Base-by-base conservation (phyloP, 1,140 invertebrate species). In the Chrysomallon squamiferum region DNA sequence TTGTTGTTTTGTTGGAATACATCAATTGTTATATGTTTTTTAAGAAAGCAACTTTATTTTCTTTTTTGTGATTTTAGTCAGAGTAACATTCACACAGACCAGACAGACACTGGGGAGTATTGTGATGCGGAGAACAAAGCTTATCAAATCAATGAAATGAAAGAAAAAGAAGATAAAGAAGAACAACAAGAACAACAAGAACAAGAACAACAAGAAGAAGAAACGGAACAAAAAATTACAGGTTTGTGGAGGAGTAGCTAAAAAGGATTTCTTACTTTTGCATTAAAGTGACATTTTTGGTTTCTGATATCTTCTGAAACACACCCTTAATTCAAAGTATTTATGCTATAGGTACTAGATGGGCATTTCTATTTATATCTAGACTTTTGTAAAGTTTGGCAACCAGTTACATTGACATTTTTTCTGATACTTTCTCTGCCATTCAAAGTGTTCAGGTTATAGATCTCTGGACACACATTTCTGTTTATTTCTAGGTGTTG, bases 151-250 rank as follows among this genome's bases (percentile, higher is more conserved):
- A 11, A 20, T 11, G 43, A 29, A 15, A 27, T 30, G 9, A 47
- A 25, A 47, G 29, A 47, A n/a, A 29, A 18, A 25, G 2, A 9
- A 38, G 32, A 22, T 13, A 52, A 22, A 27, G 59, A 59, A n/a
- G 33, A 62, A 33, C 38, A 59, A 32, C 68, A 62, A 30, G 56
- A 61, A n/a, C 45, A 56, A 15, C 52, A 57, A 20, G 66, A 75
- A 5, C 59, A 52, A 60, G 67, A 73, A 20, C 64, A 60, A 45
- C 70, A 56, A 27, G 69, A 71, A 18, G 69, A 68, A 62, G 75
- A 71, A 18, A 68, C 65, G 35, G 68, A 41, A 20, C 41, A 20
- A 38, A 52, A 59, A 18, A 45, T 58, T 13, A 69, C 72, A 69
- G 74, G 69, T 74, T 57, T 52, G 29, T 41, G 25, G 3, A 18